Evolutionary conservation across 2,113 vertebrate species (phyloP).

Genomic region (Austrofundulus limnaeus): DNA sequence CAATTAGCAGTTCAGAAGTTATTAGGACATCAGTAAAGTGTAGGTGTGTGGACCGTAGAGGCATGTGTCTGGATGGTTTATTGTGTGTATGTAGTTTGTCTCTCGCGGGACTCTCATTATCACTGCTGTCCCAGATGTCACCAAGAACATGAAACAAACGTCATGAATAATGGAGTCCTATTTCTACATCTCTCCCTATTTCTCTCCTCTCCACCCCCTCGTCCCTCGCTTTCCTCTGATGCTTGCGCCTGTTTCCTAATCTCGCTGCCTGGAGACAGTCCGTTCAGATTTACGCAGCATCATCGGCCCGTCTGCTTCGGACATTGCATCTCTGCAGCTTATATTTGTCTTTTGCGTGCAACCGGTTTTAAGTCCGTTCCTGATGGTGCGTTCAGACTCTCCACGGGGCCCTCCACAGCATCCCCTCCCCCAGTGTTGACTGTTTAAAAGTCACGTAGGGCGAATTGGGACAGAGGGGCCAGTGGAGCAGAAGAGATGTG

Average conservation of each 20-base stretch:
- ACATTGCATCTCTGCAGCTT: slow-evolving; percentile 41
- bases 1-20: slow-evolving; percentile 37
- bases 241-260: slow-evolving; percentile 68
- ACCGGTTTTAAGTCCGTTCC: slow-evolving; percentile 35
- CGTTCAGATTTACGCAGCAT: slow-evolving; percentile 68
- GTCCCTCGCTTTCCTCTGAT: slow-evolving; percentile 65
- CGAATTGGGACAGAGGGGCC: slow-evolving; percentile 74
- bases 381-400: slow-evolving; percentile 37
- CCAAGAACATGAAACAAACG: slow-evolving; percentile 79
- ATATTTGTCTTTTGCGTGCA: slow-evolving; percentile 51
- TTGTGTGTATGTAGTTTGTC: slow-evolving; percentile 40
- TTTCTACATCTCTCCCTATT: slow-evolving; percentile 70
- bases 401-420: background rate
- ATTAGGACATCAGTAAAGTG: slow-evolving; percentile 30
- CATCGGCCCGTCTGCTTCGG: slow-evolving; percentile 60
- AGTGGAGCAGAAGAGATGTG: slow-evolving; percentile 71
- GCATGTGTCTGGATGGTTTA: slow-evolving; percentile 37
- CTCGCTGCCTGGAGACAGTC: slow-evolving; percentile 63
- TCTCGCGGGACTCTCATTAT: slow-evolving; percentile 81
- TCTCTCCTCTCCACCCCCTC: slow-evolving; percentile 56
- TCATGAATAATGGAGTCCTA: slow-evolving; percentile 82
- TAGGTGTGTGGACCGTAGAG: slow-evolving; percentile 52
- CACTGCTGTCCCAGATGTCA: slow-evolving; percentile 82
- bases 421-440: slow-evolving; percentile 76
- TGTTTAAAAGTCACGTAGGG: slow-evolving; percentile 74